Evolutionary conservation across 1,140 invertebrate genomes (phyloP), one percentile per base, ranked within the genome.

Genomic region (Drosophila orena): DNA sequence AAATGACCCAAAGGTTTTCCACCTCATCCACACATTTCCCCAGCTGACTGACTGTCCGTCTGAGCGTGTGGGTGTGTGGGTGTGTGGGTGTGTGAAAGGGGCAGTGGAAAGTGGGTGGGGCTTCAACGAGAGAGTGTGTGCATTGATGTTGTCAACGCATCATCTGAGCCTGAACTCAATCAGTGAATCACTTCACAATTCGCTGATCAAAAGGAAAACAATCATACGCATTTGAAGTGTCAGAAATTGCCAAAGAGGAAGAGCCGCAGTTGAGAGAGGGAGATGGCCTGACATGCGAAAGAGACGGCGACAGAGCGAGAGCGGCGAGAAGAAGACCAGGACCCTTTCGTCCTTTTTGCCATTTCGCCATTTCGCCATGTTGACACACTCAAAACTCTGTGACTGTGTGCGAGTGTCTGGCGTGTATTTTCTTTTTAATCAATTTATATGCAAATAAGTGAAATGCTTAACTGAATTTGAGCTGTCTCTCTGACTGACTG

Each of bases 361-460:
- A 60, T 77, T 70, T 60, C 37, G 61, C 58, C 55, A 60, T 77
- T 70, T 60, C 37, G 61, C 55, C 52, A 68, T 86, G 79, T 89
- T 86, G 85, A 89, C 84, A 89, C 79, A 89, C 76, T 79, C 73
- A 80, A 73, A 77, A 71, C 77, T 86, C 47, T n/a, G 64, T 20
- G 66, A 64, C 44, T 83, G 50, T 62, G 47, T 74, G 64, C 47
- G 42, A 68, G 54, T 62, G 49, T 66, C 57, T 79, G 62, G 56
- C 80, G 62, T 89, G 84, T 88, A 89, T 88, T 90, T 88, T 89
- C 84, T 89, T 89, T 88, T 89, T 89, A 89, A 89, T 89, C 84
- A 89, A 89, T 89, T 89, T 89, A 89, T 89, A 89, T 89, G 84
- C 84, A 89, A 89, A 88, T 88, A 89, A 88, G 84, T 84, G 77